Percentiles rank a stretch among this genome's conserved stretches.
phyloP scores from a whole-genome alignment of 2,888 invertebrate genomes.

The Nymphalis urticae region DNA sequence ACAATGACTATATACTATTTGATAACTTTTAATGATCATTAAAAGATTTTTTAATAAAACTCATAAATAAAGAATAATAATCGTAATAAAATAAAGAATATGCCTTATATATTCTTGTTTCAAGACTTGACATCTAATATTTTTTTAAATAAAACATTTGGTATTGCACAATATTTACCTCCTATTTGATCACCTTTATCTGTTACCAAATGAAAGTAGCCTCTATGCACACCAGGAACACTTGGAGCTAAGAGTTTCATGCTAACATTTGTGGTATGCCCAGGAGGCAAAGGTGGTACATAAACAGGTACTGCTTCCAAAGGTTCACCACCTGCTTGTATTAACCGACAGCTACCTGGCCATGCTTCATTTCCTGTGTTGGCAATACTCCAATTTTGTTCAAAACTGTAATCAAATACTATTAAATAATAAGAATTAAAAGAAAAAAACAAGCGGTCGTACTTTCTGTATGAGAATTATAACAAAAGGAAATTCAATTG shows the following conservation, averaged over 20 bases:
- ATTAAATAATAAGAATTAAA: slow-evolving; percentile 23
- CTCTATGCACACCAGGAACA: slow-evolving; percentile 87
- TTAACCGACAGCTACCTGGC: slow-evolving; percentile 92
- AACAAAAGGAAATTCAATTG: not conserved
- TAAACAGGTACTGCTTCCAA: slow-evolving; percentile 77
- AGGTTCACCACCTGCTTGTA: slow-evolving; percentile 85
- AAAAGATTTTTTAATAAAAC: too few species aligned
- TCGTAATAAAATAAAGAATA: too few species aligned
- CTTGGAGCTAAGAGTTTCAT: slow-evolving; percentile 91
- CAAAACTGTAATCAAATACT: slow-evolving; percentile 81
- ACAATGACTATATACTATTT: too few species aligned
- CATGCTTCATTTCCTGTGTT: slow-evolving; percentile 93
- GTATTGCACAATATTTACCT: slow-evolving; percentile 79
- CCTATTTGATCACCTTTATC: slow-evolving; percentile 95
- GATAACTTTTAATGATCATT: too few species aligned
- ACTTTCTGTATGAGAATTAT: not conserved
- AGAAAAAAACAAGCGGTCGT: not conserved
- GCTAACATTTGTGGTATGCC: slow-evolving; percentile 88
- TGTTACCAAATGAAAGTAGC: slow-evolving; percentile 95
- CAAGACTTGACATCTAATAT: not conserved
- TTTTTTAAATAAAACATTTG: not conserved
- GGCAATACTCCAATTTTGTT: slow-evolving; percentile 93
- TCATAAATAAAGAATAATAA: too few species aligned
- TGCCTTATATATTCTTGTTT: too few species aligned
- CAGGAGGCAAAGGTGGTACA: slow-evolving; percentile 88